Evolutionary conservation across 2,113 vertebrate genomes (phyloP).

Genomic region (Strix uralensis): DNA sequence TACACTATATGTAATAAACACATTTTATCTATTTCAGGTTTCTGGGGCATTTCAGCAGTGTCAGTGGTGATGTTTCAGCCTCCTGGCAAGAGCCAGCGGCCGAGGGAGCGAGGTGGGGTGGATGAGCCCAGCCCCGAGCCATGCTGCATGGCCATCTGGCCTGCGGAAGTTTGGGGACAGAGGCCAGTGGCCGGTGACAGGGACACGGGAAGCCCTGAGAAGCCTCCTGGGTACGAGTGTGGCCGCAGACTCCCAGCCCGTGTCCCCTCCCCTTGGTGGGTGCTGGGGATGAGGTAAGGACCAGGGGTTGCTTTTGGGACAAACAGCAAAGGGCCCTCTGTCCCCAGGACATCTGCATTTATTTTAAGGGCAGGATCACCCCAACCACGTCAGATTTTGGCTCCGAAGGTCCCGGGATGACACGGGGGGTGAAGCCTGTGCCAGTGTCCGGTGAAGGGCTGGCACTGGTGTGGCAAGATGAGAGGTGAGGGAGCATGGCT

Average conservation of each 20-base stretch:
- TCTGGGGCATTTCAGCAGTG: background rate
- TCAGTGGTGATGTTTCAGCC: background rate
- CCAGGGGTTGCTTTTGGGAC: background rate
- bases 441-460: rapidly evolving
- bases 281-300: rapidly evolving
- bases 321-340: background rate
- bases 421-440: background rate
- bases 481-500: background rate
- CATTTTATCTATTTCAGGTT: background rate
- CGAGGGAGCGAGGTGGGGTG: rapidly evolving
- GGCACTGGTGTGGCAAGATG: background rate
- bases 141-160: background rate
- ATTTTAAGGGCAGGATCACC: background rate
- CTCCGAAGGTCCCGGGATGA: background rate
- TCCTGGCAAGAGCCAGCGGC: background rate
- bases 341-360: background rate
- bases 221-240: background rate
- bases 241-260: background rate
- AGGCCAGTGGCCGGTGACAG: background rate
- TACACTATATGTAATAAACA: background rate
- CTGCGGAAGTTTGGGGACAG: background rate
- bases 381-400: background rate
- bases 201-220: background rate
- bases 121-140: rapidly evolving
- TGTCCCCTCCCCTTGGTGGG: rapidly evolving